Conservation (phyloP, 2,797 vertebrate species). For the Aulostomus chinensis region DNA sequence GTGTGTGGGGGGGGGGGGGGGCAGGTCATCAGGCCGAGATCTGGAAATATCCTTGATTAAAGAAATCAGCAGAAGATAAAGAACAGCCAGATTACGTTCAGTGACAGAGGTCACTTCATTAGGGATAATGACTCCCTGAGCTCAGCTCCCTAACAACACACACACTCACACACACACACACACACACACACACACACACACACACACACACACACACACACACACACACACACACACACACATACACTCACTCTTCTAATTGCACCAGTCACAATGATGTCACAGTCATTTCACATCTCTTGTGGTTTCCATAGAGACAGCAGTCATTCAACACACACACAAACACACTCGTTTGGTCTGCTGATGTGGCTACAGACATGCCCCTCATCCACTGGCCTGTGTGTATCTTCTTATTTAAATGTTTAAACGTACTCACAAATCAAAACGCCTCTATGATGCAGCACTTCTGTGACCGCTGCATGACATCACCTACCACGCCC, state of each 20-base stretch:
- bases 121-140: slow-evolving; percentile 67
- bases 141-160: slow-evolving; percentile 42
- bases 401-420: too few species aligned
- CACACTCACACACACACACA: slow-evolving; percentile 22
- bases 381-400: too few species aligned
- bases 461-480: too few species aligned
- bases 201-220: slow-evolving; percentile 31
- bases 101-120: slow-evolving; percentile 67
- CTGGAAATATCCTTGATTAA: neutral
- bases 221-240: slow-evolving; percentile 30
- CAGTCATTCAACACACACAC: slow-evolving; percentile 65
- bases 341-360: too few species aligned
- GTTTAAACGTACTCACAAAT: too few species aligned
- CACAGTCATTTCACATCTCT: slow-evolving; percentile 36
- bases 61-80: slow-evolving; percentile 15
- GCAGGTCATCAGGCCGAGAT: neutral
- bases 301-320: slow-evolving; percentile 81
- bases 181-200: slow-evolving; percentile 26
- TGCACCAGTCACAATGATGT: slow-evolving; percentile 71
- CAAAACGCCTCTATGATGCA: too few species aligned
- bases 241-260: slow-evolving; percentile 16
- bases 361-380: too few species aligned
- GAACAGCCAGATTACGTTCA: slow-evolving; percentile 3
- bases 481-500: too few species aligned
- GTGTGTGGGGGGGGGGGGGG: too few species aligned